Evolutionary conservation across 2,888 invertebrate genomes (phyloP), one percentile per base, ranked within the genome.

Genomic region (Noctua janthe): DNA sequence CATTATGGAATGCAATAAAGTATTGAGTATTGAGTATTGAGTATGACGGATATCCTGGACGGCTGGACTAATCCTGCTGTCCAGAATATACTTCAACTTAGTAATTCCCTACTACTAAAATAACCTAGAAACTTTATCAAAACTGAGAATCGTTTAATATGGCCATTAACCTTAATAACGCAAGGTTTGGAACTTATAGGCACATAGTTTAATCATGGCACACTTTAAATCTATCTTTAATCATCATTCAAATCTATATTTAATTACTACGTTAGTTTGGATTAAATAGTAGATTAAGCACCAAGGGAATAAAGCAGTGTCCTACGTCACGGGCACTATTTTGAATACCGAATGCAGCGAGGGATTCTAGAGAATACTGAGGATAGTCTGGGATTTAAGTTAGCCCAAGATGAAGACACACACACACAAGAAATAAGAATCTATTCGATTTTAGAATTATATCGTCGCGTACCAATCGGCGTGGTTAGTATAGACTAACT

Each of bases 141-240:
- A 66, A 76, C 75, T 66, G 20, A 70, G 59, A 76, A 75, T 13
- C 70, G 43, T 71, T 80, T 73, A 80, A 79, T 80, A 17, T 23
- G 7, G 7, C 17, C 56, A 86, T 88, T 89, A 88, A 72, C 90
- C 86, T 62, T 69, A 78, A 86, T 86, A 59, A 17, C 49, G 6
- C 35, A 35, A 56, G 35, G 49, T 70, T 77, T n/a, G 11, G 5
- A 67, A 67, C 43, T 66, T n/a, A 43, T 47, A 67, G 49, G 43
- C 6, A 15, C 71, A 76, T n/a, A 54, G 20, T 59, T 85, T 74
- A 76, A 76, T 78, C 17, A n/a, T 69, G 71, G 7, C 56, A 84
- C 15, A 84, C 49, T 71, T 84, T 81, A 71, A 84, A 79, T 29
- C 29, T 29, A 1, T 1, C 29, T n/a, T n/a, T 29, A 29, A 29